Conservation (phyloP, 2,113 vertebrate genomes). For the Panurus biarmicus region DNA sequence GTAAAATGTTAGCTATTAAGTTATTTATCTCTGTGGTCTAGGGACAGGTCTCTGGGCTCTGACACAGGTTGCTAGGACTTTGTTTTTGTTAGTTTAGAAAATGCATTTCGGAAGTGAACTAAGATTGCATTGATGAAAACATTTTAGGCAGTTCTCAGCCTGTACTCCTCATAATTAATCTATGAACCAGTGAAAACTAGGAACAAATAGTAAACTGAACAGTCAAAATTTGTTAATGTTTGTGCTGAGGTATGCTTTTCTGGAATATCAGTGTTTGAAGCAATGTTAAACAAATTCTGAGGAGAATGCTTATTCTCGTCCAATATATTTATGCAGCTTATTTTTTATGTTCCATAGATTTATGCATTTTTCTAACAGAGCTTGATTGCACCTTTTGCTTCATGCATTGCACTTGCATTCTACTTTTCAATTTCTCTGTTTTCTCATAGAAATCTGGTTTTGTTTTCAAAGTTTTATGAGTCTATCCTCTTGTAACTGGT, state of each 20-base stretch:
- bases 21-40: neutral
- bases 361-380: neutral
- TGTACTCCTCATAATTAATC: neutral
- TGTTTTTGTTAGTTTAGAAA: neutral
- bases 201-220: neutral
- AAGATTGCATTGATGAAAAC: neutral
- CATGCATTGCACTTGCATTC: neutral
- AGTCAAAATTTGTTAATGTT: neutral
- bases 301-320: neutral
- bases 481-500: neutral
- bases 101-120: neutral
- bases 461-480: neutral
- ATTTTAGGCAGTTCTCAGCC: neutral
- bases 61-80: neutral
- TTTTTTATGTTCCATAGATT: neutral
- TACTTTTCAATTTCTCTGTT: neutral
- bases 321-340: neutral
- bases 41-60: neutral
- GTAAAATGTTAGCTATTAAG: constrained; percentile 27
- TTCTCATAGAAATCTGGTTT: neutral
- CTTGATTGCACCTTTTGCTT: neutral
- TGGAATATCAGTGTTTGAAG: neutral
- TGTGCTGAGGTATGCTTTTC: neutral
- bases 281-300: neutral
- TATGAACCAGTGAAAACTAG: neutral